These are phyloP conservation scores for Xylota sylvarum DNA, from an alignment of 2,888 invertebrate species.

Conservation along the genomic window DNA sequence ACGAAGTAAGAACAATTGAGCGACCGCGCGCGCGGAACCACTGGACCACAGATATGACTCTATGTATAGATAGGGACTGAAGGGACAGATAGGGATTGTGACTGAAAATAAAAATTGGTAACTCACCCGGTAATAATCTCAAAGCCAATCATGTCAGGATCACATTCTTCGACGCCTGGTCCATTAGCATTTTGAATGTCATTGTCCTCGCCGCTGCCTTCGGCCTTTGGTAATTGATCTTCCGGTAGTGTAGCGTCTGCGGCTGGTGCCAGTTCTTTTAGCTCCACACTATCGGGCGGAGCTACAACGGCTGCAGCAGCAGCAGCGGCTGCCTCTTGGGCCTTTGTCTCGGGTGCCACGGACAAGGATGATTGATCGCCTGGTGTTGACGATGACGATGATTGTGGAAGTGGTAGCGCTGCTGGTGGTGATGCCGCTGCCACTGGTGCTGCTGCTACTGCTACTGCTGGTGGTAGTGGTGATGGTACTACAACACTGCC, in stretches of 20 bases:
- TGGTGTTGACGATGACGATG: slow-evolving; percentile 55
- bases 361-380: slow-evolving; percentile 71
- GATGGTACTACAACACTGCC: slow-evolving; percentile 65
- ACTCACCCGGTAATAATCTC: slow-evolving; percentile 94
- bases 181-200: slow-evolving; percentile 78
- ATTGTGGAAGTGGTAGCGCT: slow-evolving; percentile 80
- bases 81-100: not conserved
- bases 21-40: slow-evolving; percentile 34
- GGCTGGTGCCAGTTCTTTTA: slow-evolving; percentile 67
- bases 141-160: slow-evolving; percentile 95
- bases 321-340: slow-evolving; percentile 77
- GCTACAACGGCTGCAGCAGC: slow-evolving; percentile 75
- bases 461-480: too few species aligned
- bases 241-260: slow-evolving; percentile 71
- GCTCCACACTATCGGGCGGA: slow-evolving; percentile 66
- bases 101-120: slow-evolving; percentile 60
- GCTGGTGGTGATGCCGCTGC: slow-evolving; percentile 80
- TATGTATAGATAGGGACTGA: slow-evolving; percentile 25
- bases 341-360: slow-evolving; percentile 75
- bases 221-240: slow-evolving; percentile 80
- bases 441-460: slow-evolving; percentile 66
- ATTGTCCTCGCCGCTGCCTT: slow-evolving; percentile 79
- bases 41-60: slow-evolving; percentile 20
- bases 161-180: slow-evolving; percentile 89
- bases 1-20: slow-evolving; percentile 48